phyloP scores from a whole-genome alignment of 1,140 invertebrate genomes.

The Drosophila oshimai region DNA sequence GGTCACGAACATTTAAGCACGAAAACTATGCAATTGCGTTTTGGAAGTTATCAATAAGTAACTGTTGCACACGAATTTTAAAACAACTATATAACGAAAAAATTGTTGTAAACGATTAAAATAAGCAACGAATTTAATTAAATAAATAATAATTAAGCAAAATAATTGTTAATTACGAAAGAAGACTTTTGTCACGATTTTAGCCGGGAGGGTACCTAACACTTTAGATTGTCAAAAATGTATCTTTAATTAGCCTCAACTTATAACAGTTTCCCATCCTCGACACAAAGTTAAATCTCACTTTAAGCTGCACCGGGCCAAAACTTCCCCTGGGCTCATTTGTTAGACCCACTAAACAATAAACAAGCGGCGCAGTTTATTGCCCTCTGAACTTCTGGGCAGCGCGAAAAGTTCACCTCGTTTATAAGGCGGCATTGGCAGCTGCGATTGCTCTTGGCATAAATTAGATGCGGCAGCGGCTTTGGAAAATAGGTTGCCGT shows the following conservation, averaged over 20 bases:
- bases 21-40: too few species aligned
- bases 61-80: too few species aligned
- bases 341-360: conserved; percentile 24
- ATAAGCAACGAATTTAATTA: too few species aligned
- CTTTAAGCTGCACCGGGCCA: conserved; percentile 1
- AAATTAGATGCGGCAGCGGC: conserved; percentile 57
- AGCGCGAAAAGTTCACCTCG: conserved; percentile 44
- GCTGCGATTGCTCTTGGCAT: conserved; percentile 68
- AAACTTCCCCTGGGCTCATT: conserved; percentile 12
- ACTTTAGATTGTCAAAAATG: too few species aligned
- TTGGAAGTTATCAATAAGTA: too few species aligned
- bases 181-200: too few species aligned
- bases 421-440: conserved; percentile 57
- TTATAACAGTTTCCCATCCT: not conserved
- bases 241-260: too few species aligned
- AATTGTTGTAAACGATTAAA: too few species aligned
- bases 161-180: too few species aligned
- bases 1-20: not conserved
- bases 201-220: too few species aligned
- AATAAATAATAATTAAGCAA: too few species aligned
- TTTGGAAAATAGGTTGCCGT: conserved; percentile 57
- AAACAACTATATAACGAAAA: too few species aligned
- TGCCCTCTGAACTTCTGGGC: conserved; percentile 68
- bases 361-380: conserved; percentile 50
- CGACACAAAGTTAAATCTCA: not conserved